These are phyloP conservation scores for Atta colombica DNA, from an alignment of 1,140 invertebrate species.

Conservation along the genomic window DNA sequence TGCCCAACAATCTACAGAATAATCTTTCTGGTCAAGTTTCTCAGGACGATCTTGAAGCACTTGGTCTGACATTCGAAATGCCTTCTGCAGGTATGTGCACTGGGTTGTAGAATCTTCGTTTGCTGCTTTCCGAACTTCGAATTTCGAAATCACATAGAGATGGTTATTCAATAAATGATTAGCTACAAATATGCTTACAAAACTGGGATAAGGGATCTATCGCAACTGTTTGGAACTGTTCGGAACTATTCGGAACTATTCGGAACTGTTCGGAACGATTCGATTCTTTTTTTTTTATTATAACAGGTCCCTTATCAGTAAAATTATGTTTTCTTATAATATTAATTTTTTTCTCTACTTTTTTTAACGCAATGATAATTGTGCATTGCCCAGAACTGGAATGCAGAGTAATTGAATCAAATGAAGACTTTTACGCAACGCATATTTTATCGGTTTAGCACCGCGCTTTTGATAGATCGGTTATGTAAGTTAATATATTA, in stretches of 20 bases:
- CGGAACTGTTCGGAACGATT: no score
- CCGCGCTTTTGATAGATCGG: not conserved
- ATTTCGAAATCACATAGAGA: not conserved
- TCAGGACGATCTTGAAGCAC: slow-evolving; percentile 89
- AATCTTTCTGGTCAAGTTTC: slow-evolving; percentile 86
- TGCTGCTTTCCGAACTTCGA: not conserved
- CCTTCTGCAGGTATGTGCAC: slow-evolving; percentile 87
- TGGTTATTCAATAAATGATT: not conserved
- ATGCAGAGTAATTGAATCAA: not conserved
- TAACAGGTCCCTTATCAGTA: no score
- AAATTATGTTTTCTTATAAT: not conserved
- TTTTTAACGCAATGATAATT: not conserved
- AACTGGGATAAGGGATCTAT: not conserved
- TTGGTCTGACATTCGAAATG: slow-evolving; percentile 91
- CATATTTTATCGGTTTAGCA: not conserved
- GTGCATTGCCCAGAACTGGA: not conserved
- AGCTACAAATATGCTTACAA: not conserved
- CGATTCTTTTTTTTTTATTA: no score
- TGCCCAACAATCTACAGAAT: slow-evolving; percentile 84
- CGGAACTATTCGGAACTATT: no score
- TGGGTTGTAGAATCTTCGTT: not conserved
- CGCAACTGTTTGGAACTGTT: no score
- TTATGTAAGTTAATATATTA: not conserved
- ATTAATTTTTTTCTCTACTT: not conserved
- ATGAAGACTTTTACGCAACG: not conserved